phyloP scores from a whole-genome alignment of 2,113 vertebrate genomes.

The Cathartes aura region DNA sequence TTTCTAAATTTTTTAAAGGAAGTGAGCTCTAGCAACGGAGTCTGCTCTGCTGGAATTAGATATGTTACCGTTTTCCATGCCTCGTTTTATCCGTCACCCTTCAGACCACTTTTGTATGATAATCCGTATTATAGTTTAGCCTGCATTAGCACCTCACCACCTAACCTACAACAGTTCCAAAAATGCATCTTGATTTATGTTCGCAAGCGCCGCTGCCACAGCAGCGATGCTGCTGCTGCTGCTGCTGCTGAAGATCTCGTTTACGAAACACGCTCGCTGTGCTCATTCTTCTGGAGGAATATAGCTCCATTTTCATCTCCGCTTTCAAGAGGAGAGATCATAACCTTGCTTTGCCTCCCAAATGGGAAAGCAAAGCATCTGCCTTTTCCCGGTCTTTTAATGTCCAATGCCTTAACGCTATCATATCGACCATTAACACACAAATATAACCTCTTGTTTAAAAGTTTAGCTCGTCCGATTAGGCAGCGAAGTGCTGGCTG shows the following conservation, averaged over 20 bases:
- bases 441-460: neutral
- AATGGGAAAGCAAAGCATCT: neutral
- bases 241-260: neutral
- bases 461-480: neutral
- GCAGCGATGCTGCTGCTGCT: neutral
- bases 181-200: neutral
- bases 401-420: neutral
- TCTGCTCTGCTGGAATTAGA: neutral
- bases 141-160: neutral
- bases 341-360: neutral
- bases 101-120: neutral
- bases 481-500: neutral
- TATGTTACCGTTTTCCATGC: neutral
- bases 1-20: neutral
- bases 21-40: neutral
- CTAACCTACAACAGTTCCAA: neutral
- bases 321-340: neutral
- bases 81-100: neutral
- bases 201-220: neutral
- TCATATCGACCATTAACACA: neutral
- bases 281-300: neutral
- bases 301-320: rapidly evolving
- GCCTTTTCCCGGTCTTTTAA: neutral
- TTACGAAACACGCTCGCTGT: neutral
- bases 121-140: neutral